These are phyloP conservation scores for Chloromyia formosa DNA, from an alignment of 2,888 invertebrate species.

Conservation along the genomic window DNA sequence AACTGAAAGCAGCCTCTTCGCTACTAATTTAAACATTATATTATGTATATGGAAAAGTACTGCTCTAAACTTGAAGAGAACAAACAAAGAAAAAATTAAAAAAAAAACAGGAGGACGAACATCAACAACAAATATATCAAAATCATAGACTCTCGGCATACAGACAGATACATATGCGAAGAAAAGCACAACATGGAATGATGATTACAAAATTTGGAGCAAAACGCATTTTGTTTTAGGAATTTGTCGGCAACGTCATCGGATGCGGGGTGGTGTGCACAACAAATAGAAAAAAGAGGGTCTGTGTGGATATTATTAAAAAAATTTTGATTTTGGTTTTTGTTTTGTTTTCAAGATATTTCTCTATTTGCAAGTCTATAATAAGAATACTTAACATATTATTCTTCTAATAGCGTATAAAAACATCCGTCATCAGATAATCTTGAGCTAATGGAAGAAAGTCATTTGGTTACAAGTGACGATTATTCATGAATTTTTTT, in stretches of 20 bases:
- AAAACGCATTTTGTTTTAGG: slow-evolving; percentile 1
- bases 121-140: background rate
- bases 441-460: background rate
- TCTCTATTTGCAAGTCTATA: slow-evolving; percentile 29
- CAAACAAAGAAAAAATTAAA: background rate
- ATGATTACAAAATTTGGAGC: background rate
- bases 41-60: background rate
- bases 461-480: background rate
- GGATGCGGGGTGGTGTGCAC: slow-evolving; percentile 22
- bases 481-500: background rate
- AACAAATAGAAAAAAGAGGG: slow-evolving; percentile 45
- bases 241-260: slow-evolving; percentile 1
- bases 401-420: slow-evolving; percentile 13
- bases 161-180: background rate
- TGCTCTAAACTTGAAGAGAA: slow-evolving; percentile 4
- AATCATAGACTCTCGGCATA: background rate
- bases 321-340: slow-evolving; percentile 43
- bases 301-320: slow-evolving; percentile 48
- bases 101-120: slow-evolving; percentile 8
- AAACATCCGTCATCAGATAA: background rate
- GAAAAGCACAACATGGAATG: background rate
- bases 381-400: slow-evolving; percentile 30
- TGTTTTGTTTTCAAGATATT: slow-evolving; percentile 39
- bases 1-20: background rate
- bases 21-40: slow-evolving; percentile 25